Evolutionary conservation across 30 jellyfish, hydroid and myxozoan species (phyloP).

Genomic region (Aurelia aurita): DNA sequence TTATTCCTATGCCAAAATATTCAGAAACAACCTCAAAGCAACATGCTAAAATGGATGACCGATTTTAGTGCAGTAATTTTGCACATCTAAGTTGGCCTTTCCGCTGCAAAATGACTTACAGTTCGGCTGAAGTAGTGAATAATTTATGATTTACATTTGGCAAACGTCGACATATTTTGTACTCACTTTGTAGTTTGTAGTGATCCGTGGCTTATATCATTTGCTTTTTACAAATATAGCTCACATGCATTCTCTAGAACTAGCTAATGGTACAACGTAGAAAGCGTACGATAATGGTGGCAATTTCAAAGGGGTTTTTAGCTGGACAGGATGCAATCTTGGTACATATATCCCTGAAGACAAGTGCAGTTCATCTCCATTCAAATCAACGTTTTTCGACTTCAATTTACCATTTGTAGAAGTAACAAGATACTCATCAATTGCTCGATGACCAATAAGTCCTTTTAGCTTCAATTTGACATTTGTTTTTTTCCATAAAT

Average conservation of each 20-base stretch:
- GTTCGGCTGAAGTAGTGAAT: too few relatives aligned
- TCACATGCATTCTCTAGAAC: conserved; percentile 30
- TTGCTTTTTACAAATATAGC: too few relatives aligned
- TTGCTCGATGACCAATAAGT: conserved; percentile 5
- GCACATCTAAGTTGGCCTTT: too few relatives aligned
- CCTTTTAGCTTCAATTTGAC: conserved; percentile 42
- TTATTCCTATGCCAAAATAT: too few relatives aligned
- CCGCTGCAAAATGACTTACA: too few relatives aligned
- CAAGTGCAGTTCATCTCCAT: conserved; percentile 54
- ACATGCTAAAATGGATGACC: too few relatives aligned
- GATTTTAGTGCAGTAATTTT: too few relatives aligned
- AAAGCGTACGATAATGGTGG: conserved; percentile 64
- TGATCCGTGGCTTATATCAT: too few relatives aligned
- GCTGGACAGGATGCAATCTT: conserved; percentile 43
- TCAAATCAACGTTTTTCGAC: conserved; percentile 53
- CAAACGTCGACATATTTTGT: too few relatives aligned
- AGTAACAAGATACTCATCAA: conserved; percentile 54
- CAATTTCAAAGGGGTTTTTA: conserved; percentile 26
- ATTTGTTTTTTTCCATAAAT: conserved; percentile 37
- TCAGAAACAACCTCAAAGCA: too few relatives aligned
- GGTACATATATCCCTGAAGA: conserved; percentile 50
- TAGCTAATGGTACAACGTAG: conserved; percentile 58
- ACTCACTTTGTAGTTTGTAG: too few relatives aligned
- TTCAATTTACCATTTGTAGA: conserved; percentile 39
- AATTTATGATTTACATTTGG: too few relatives aligned